These are phyloP conservation scores for Epicauta chinensis DNA, from an alignment of 1,140 invertebrate species.

Conservation along the genomic window DNA sequence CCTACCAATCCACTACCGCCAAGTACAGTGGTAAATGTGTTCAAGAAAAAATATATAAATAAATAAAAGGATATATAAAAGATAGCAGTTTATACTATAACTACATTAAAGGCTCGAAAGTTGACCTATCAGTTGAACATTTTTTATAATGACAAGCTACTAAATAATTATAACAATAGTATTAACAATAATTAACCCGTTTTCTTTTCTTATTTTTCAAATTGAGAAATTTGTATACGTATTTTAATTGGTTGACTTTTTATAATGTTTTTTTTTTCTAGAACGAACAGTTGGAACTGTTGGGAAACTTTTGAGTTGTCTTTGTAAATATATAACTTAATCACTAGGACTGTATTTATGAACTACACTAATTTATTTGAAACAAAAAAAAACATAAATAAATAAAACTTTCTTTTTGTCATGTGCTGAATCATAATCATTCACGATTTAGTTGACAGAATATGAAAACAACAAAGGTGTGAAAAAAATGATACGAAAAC, in stretches of 20 bases:
- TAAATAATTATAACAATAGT: conserved; percentile 5
- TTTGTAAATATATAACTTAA: conserved; percentile 37
- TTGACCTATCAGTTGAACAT: conserved; percentile 2
- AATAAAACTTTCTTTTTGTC: conserved; percentile 21
- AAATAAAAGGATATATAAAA: conserved; percentile 7
- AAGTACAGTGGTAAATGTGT: conserved; percentile 36
- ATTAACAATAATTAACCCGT: conserved; percentile 16
- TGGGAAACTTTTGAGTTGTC: conserved; percentile 18
- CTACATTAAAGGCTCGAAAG: conserved; percentile 6
- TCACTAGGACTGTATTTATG: conserved; percentile 35
- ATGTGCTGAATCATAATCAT: conserved; percentile 31
- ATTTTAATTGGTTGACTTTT: no score
- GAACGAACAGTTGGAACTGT: background rate
- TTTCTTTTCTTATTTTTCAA: no score
- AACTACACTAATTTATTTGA: conserved; percentile 38
- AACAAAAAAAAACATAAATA: no score
- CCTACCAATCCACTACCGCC: conserved; percentile 35
- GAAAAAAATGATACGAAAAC: conserved; percentile 16
- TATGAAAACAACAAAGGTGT: background rate
- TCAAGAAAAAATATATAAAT: conserved; percentile 22
- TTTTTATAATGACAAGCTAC: background rate
- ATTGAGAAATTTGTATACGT: no score
- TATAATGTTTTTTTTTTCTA: no score
- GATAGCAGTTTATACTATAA: conserved; percentile 27
- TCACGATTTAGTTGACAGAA: conserved; percentile 28